phyloP scores from a whole-genome alignment of 2,113 vertebrate species.

The Bufo bufo region DNA sequence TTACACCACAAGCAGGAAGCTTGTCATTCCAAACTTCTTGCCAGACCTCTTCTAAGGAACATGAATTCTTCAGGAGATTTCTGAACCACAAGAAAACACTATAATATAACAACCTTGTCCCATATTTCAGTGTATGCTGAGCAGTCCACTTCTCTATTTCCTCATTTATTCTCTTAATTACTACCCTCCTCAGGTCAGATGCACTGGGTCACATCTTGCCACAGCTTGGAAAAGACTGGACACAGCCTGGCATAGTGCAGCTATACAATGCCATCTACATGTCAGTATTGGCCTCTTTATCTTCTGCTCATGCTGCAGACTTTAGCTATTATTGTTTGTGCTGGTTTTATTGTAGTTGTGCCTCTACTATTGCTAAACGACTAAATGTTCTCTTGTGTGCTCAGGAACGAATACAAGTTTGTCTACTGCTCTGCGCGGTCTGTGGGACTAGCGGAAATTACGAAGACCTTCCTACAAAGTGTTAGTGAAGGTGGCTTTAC shows the following conservation, averaged over 20 bases:
- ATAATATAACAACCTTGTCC: not conserved
- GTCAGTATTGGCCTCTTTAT: slow-evolving; percentile 69
- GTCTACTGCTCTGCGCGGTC: slow-evolving; percentile 94
- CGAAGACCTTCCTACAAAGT: slow-evolving; percentile 88
- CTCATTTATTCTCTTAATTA: not conserved
- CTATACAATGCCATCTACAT: slow-evolving; percentile 95
- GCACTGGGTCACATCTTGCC: slow-evolving; percentile 93
- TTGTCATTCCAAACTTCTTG: not conserved
- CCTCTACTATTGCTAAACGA: not conserved
- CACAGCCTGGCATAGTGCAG: slow-evolving; percentile 87
- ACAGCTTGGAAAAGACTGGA: slow-evolving; percentile 95
- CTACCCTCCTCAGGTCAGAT: slow-evolving; percentile 79
- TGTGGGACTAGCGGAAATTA: slow-evolving; percentile 91
- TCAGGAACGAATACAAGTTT: slow-evolving; percentile 95
- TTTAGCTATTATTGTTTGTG: not conserved
- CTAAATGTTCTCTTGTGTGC: not conserved
- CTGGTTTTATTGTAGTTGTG: not conserved
- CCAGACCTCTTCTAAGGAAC: not conserved
- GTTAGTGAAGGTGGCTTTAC: slow-evolving; percentile 85
- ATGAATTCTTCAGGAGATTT: not conserved
- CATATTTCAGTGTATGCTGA: not conserved
- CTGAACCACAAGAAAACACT: not conserved
- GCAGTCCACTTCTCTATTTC: not conserved
- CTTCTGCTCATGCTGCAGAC: not conserved
- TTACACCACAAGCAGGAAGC: not conserved